Conservation (phyloP, 2,113 vertebrate species). For the Thamnophis sirtalis region DNA sequence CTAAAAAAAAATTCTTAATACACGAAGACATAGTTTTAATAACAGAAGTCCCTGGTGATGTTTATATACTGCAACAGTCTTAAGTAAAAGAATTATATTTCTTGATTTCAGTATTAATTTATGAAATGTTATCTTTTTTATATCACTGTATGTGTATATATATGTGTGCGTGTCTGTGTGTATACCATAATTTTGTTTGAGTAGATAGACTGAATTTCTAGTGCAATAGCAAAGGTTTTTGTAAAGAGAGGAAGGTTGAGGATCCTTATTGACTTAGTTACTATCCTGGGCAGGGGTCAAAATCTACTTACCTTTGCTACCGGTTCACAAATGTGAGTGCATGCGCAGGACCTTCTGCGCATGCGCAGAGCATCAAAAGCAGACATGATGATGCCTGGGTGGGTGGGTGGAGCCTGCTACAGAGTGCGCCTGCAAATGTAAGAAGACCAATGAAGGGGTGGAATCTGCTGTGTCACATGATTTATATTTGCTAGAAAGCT, state of each 20-base stretch:
- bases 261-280: not conserved
- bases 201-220: not conserved
- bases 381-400: too few relatives aligned
- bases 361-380: too few relatives aligned
- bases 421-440: too few relatives aligned
- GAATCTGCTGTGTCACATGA: too few relatives aligned
- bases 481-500: too few relatives aligned
- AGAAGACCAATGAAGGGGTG: too few relatives aligned
- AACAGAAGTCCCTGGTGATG: not conserved
- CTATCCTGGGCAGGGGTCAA: not conserved
- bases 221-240: not conserved
- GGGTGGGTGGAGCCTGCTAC: too few relatives aligned
- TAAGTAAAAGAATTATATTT: not conserved
- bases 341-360: too few relatives aligned
- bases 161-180: too few relatives aligned
- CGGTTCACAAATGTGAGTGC: too few relatives aligned
- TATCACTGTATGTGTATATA: not conserved
- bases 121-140: not conserved
- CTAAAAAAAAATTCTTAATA: not conserved
- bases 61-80: not conserved
- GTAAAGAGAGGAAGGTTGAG: not conserved
- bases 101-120: not conserved
- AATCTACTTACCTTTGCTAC: too few relatives aligned
- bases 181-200: not conserved
- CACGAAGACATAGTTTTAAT: not conserved